phyloP scores from a whole-genome alignment of 2,888 invertebrate species.

The Drosophila falleni region DNA sequence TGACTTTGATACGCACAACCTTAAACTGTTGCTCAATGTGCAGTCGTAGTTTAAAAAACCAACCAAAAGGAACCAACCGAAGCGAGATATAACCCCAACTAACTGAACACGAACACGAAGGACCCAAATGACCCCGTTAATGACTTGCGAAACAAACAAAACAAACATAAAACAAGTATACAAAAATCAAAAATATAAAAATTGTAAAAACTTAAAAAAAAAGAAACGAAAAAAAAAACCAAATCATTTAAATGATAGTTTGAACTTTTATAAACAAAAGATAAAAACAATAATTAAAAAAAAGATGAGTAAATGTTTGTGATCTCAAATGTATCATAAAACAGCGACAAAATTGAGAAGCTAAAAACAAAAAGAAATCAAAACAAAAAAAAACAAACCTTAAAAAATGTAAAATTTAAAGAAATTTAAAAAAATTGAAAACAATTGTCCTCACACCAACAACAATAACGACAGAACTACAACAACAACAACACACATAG shows the following conservation, averaged over 20 bases:
- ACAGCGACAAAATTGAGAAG: conserved; percentile 71
- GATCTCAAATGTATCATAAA: conserved; percentile 84
- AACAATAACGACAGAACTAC: conserved; percentile 26
- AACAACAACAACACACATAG: conserved; percentile 41
- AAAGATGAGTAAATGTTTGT: conserved; percentile 78
- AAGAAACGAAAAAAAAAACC: conserved; percentile 52
- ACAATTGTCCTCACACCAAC: conserved; percentile 52
- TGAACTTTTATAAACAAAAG: conserved; percentile 73
- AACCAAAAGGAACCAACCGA: conserved; percentile 41
- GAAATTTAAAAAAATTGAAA: conserved; percentile 49
- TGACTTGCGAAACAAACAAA: conserved; percentile 55
- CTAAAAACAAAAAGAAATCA: conserved; percentile 43
- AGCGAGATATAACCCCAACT: conserved; percentile 22
- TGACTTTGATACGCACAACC: conserved; percentile 87
- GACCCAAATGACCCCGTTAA: conserved; percentile 67
- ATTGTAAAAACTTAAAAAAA: conserved; percentile 59
- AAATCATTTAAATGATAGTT: conserved; percentile 70
- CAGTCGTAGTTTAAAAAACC: conserved; percentile 83
- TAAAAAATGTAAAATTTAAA: conserved; percentile 44
- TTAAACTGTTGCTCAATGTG: conserved; percentile 89
- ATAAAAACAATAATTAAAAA: conserved; percentile 34
- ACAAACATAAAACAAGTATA: conserved; percentile 45
- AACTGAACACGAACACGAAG: conserved; percentile 37
- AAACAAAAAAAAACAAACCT: conserved; percentile 12
- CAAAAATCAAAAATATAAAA: conserved; percentile 68